Evolutionary conservation across 2,797 vertebrate genomes (phyloP).

Genomic region (Ctenochaetus hawaiiensis): DNA sequence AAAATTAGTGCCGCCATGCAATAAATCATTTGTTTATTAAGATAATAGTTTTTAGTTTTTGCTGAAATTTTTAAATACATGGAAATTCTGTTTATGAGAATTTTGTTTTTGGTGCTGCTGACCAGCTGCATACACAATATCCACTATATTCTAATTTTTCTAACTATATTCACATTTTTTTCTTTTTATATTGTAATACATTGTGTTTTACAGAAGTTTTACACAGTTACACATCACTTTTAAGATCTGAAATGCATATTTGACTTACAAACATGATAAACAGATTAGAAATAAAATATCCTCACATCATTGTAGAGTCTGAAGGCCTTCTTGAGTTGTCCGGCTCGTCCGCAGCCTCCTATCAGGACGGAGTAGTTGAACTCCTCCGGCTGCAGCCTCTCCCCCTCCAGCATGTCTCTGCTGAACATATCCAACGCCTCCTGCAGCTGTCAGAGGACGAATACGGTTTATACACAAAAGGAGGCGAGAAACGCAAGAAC

Average conservation of each 20-base stretch:
- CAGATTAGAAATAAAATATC: background rate
- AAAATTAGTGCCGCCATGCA: no score
- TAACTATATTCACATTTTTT: no score
- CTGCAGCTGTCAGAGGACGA: slow-evolving; percentile 82
- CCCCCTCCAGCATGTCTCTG: slow-evolving; percentile 91
- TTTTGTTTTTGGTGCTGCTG: no score
- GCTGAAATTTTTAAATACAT: no score
- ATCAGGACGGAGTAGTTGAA: slow-evolving; percentile 94
- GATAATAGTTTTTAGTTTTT: no score
- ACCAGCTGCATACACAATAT: no score
- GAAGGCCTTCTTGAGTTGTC: slow-evolving; percentile 94
- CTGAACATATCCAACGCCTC: slow-evolving; percentile 93
- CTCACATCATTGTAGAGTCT: slow-evolving; percentile 93
- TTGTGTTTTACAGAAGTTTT: background rate
- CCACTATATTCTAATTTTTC: no score
- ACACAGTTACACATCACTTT: background rate
- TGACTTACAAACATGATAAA: background rate
- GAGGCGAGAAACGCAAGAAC: no score
- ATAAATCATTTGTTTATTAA: no score
- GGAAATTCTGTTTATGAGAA: no score
- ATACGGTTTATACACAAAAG: background rate
- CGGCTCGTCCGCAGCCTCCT: slow-evolving; percentile 92
- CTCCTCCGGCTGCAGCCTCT: slow-evolving; percentile 89
- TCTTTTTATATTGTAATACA: no score
- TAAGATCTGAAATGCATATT: background rate